Evolutionary conservation across 2,888 invertebrate genomes (phyloP).

Genomic region (Aelia acuminata): DNA sequence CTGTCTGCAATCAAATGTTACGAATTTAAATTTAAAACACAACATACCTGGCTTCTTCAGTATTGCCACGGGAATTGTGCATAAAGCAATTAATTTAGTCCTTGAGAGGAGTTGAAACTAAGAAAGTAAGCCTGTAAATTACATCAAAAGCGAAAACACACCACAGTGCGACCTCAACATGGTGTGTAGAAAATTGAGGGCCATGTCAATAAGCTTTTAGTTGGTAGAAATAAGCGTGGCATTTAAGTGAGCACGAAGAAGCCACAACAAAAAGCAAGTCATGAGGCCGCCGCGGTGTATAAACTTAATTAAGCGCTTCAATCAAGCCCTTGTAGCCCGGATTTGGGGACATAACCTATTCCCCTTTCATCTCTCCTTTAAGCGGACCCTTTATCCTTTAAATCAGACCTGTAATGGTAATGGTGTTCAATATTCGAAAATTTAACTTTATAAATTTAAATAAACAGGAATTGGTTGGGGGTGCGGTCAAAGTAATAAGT

Average conservation of each 20-base stretch:
- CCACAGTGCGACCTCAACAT: not conserved
- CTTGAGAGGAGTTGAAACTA: not conserved
- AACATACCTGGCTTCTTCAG: too few species aligned
- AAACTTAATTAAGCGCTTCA: slow-evolving; percentile 43
- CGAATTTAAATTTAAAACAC: too few species aligned
- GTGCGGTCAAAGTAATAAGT: too few species aligned
- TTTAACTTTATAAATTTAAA: too few species aligned
- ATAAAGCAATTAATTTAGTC: not conserved
- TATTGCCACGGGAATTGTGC: too few species aligned
- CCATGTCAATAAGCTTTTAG: not conserved
- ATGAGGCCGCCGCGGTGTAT: not conserved
- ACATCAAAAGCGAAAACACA: not conserved
- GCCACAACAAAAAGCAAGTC: not conserved
- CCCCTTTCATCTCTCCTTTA: not conserved
- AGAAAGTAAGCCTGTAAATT: not conserved
- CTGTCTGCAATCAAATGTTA: too few species aligned
- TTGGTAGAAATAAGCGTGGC: not conserved
- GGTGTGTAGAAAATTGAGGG: not conserved
- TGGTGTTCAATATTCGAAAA: not conserved
- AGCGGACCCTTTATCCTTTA: not conserved
- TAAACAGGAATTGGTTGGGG: too few species aligned
- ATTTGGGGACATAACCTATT: not conserved
- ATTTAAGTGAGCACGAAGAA: not conserved
- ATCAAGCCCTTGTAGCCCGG: slow-evolving; percentile 32
- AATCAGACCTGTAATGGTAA: not conserved